Conservation (phyloP, 2,797 vertebrate species). For the Champsocephalus gunnari region DNA sequence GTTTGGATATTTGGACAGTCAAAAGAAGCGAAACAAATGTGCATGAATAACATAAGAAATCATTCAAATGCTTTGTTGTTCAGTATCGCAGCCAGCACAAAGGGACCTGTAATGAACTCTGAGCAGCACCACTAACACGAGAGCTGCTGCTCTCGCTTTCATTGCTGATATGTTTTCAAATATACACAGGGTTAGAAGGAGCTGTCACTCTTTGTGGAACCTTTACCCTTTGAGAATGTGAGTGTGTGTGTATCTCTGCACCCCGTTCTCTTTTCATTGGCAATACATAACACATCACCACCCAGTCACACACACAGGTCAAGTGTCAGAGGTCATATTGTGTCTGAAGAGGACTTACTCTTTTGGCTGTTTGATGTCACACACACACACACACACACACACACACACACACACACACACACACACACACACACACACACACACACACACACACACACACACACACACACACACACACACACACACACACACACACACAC, state of each 20-base stretch:
- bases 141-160: not conserved
- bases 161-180: not conserved
- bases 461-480: no score
- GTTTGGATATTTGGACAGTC: not conserved
- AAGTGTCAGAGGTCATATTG: slow-evolving; percentile 71
- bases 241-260: slow-evolving; percentile 11
- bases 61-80: no score
- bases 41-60: not conserved
- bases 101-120: not conserved
- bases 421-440: no score
- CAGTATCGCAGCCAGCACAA: not conserved
- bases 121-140: not conserved
- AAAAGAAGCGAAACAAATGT: not conserved
- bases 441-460: no score
- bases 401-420: not conserved
- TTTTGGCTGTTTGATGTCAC: slow-evolving; percentile 60
- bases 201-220: not conserved
- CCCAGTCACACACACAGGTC: slow-evolving; percentile 45
- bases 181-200: not conserved
- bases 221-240: not conserved
- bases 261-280: slow-evolving; percentile 54
- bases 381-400: slow-evolving; percentile 4
- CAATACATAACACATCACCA: slow-evolving; percentile 56
- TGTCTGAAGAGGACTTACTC: slow-evolving; percentile 72
- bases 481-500: no score